A percentile compares a stretch with the other conserved stretches of the same genome.
Conservation (phyloP, 2,113 vertebrate species). For the Mormoops blainvillei region DNA sequence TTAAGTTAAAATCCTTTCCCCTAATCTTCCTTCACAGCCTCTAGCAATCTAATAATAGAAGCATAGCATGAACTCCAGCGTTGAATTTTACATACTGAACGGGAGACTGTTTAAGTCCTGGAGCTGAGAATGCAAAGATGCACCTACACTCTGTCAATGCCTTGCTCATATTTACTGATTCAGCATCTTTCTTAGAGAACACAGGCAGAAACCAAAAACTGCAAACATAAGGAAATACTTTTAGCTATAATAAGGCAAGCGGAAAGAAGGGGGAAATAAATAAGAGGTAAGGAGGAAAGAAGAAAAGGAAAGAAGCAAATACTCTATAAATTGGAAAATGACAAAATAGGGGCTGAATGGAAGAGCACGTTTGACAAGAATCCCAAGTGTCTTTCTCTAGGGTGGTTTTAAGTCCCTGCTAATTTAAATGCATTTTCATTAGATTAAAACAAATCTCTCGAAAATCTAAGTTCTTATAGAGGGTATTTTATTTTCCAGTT, state of each 20-base stretch:
- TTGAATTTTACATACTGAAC: neutral
- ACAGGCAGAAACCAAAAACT: neutral
- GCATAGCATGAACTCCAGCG: neutral
- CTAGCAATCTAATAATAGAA: constrained; percentile 17
- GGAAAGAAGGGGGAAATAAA: neutral
- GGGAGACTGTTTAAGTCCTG: neutral
- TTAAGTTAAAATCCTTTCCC: constrained; percentile 19
- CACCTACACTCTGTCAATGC: neutral
- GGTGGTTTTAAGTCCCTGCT: neutral
- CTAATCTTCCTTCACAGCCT: neutral
- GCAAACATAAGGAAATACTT: neutral
- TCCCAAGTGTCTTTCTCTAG: neutral
- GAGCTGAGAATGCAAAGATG: neutral
- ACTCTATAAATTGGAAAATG: neutral
- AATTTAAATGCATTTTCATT: neutral
- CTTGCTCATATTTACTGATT: neutral
- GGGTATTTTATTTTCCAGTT: neutral
- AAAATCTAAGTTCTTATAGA: neutral
- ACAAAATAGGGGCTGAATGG: neutral
- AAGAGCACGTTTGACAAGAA: neutral
- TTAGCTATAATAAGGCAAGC: neutral
- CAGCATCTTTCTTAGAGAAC: constrained; percentile 30
- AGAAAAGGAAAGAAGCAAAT: neutral
- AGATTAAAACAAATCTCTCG: neutral
- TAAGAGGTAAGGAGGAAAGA: neutral